Evolutionary conservation across 2,888 invertebrate species (phyloP).

Genomic region (Digitonthophagus gazella): DNA sequence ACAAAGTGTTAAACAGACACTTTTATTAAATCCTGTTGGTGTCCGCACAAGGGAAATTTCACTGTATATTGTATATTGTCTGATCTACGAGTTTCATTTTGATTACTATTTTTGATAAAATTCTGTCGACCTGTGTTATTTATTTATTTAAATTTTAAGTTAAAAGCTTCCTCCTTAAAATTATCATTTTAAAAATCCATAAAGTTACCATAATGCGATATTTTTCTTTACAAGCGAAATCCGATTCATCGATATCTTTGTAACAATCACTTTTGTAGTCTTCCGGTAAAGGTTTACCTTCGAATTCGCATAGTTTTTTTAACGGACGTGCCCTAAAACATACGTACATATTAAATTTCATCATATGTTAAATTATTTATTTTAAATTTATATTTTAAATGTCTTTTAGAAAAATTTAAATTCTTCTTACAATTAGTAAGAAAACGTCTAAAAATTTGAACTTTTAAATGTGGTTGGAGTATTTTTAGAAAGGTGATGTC

Average conservation of each 20-base stretch:
- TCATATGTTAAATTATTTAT: background rate
- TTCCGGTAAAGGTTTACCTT: constrained; percentile 66
- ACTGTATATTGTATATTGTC: no score
- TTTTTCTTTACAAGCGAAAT: constrained; percentile 78
- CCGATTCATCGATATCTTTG: constrained; percentile 75
- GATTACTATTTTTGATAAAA: no score
- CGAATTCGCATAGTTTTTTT: constrained; percentile 71
- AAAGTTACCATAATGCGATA: constrained; percentile 70
- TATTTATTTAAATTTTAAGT: no score
- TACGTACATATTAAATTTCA: background rate
- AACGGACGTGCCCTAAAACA: constrained; percentile 60
- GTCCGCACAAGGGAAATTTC: no score
- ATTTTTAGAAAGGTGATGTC: no score
- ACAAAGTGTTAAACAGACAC: no score
- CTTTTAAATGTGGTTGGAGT: no score
- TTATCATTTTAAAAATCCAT: background rate
- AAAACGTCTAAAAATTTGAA: background rate
- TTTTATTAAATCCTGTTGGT: no score
- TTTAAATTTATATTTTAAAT: background rate
- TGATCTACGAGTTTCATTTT: no score
- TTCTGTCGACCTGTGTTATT: no score
- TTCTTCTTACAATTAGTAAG: background rate
- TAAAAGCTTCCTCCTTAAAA: no score
- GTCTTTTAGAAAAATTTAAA: background rate
- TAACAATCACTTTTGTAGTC: constrained; percentile 78